These are phyloP conservation scores for Dromococcyx pavoninus DNA, from an alignment of 2,797 vertebrate genomes.

Conservation along the genomic window DNA sequence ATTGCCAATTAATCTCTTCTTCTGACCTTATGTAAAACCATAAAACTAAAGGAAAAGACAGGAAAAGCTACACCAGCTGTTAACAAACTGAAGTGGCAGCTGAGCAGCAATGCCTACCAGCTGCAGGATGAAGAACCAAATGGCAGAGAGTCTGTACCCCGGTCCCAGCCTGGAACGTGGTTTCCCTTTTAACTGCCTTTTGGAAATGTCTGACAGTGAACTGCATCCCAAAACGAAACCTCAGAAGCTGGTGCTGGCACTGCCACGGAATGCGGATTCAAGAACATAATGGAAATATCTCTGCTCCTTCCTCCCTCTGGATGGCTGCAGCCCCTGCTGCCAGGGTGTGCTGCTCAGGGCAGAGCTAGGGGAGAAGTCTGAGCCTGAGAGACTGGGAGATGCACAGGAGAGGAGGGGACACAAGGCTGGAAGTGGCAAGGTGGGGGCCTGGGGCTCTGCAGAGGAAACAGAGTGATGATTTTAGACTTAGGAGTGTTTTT, in stretches of 20 bases:
- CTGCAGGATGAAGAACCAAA: neutral
- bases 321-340: rapidly evolving
- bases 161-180: neutral
- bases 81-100: neutral
- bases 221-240: neutral
- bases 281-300: neutral
- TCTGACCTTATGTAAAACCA: no score
- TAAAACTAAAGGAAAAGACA: no score
- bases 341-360: no score
- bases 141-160: neutral
- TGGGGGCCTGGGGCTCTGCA: neutral
- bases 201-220: neutral
- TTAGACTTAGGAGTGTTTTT: neutral
- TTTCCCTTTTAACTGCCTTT: neutral
- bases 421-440: neutral
- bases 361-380: neutral
- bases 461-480: neutral
- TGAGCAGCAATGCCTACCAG: neutral
- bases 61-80: neutral
- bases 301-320: neutral
- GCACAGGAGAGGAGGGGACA: neutral
- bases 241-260: neutral
- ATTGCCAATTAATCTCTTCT: neutral
- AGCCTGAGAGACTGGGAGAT: neutral
- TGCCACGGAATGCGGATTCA: neutral